A percentile compares a stretch with the other conserved stretches of the same genome.
These are phyloP conservation scores for Netelia virgata DNA, from an alignment of 2,888 invertebrate species.

Conservation along the genomic window DNA sequence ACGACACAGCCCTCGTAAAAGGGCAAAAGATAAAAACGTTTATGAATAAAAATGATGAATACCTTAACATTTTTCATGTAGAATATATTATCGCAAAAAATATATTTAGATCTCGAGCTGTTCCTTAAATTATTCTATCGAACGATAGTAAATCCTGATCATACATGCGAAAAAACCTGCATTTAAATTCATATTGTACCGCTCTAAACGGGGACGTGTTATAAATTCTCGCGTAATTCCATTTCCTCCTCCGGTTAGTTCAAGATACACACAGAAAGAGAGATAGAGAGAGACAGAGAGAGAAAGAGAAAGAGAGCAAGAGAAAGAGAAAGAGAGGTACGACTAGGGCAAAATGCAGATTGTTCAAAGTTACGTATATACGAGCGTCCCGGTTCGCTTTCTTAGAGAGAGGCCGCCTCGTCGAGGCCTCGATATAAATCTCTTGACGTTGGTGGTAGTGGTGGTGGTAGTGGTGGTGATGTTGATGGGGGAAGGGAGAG, in stretches of 20 bases:
- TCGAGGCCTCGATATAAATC: constrained; percentile 50
- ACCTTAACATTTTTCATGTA: too few species aligned
- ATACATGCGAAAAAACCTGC: not conserved
- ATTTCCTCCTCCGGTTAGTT: constrained; percentile 4
- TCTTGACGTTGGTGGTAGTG: constrained; percentile 20
- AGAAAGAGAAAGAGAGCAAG: not conserved
- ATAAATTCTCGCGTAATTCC: constrained; percentile 27
- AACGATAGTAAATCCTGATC: constrained; percentile 1
- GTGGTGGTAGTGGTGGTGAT: constrained; percentile 10
- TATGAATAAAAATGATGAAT: too few species aligned
- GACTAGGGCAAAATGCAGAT: constrained; percentile 10
- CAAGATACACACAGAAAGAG: not conserved
- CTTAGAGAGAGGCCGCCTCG: constrained; percentile 32
- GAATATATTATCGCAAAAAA: not conserved
- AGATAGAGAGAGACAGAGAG: too few species aligned
- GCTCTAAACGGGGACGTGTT: constrained; percentile 36
- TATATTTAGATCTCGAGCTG: not conserved
- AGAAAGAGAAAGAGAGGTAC: not conserved
- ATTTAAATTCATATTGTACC: constrained; percentile 13
- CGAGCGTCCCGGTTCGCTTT: not conserved
- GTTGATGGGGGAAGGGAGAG: constrained; percentile 1
- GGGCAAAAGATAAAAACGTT: too few species aligned
- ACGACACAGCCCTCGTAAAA: too few species aligned
- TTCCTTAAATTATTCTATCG: not conserved
- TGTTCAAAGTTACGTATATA: not conserved